These are phyloP conservation scores for Bedellia somnulentella DNA, from an alignment of 2,888 invertebrate species.

Conservation along the genomic window DNA sequence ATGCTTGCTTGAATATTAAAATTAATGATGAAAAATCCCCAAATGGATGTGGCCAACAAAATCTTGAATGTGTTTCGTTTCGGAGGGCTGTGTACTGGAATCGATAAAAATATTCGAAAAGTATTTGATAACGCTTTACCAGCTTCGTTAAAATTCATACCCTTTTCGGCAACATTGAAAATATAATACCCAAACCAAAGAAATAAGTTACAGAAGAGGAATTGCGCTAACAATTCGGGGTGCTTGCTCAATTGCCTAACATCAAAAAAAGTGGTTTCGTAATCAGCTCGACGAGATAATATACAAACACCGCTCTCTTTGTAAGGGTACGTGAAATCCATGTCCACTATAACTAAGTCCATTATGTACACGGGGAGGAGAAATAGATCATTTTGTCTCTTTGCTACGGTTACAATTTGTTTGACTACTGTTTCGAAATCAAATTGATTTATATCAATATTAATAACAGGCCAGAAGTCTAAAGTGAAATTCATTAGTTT, in stretches of 20 bases:
- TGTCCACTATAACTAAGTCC: constrained; percentile 28
- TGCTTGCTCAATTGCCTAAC: constrained; percentile 20
- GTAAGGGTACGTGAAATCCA: constrained; percentile 30
- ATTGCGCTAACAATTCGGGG: constrained; percentile 16
- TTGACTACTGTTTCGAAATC: constrained; percentile 27
- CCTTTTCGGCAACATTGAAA: constrained; percentile 22
- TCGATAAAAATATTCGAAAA: constrained; percentile 25
- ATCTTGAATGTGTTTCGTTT: constrained; percentile 27
- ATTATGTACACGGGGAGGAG: constrained; percentile 37
- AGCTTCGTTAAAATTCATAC: constrained; percentile 25
- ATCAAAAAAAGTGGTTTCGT: constrained; percentile 33
- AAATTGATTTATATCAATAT: constrained; percentile 21
- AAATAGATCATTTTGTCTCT: constrained; percentile 31
- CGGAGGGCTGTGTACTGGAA: constrained; percentile 29
- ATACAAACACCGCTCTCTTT: constrained; percentile 44
- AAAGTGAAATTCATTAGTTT: constrained; percentile 35
- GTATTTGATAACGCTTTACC: constrained; percentile 42
- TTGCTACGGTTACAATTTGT: constrained; percentile 26
- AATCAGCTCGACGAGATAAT: constrained; percentile 30
- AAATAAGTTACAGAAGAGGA: constrained; percentile 22
- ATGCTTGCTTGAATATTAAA: constrained; percentile 44
- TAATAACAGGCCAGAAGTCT: constrained; percentile 20
- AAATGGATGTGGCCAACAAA: constrained; percentile 30
- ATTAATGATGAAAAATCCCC: constrained; percentile 43
- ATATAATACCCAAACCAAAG: constrained; percentile 34